phyloP scores from a whole-genome alignment of 2,888 invertebrate genomes.

The Creontiades dilutus region DNA sequence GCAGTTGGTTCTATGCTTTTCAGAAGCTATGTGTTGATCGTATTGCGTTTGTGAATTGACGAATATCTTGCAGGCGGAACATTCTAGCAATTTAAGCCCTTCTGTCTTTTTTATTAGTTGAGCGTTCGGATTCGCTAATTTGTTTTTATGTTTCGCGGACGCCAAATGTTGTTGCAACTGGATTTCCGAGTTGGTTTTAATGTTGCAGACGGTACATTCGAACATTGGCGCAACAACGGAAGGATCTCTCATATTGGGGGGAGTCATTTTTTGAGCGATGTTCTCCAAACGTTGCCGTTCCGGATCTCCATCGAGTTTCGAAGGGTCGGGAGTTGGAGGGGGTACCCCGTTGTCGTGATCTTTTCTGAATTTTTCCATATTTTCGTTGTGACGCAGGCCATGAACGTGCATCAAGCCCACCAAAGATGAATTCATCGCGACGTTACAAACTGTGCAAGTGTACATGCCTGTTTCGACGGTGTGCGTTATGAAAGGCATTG shows the following conservation, averaged over 20 bases:
- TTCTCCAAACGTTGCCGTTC: not conserved
- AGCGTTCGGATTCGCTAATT: too few relatives aligned
- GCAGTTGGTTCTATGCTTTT: not conserved
- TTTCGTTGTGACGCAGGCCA: not conserved
- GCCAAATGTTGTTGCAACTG: conserved; percentile 11
- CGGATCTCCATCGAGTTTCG: not conserved
- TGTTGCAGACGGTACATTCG: not conserved
- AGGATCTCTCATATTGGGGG: not conserved
- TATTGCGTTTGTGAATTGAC: conserved; percentile 3
- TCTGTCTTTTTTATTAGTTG: not conserved
- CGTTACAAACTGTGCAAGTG: not conserved
- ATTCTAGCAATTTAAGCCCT: not conserved
- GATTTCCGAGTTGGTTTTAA: not conserved
- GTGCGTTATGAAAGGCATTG: not conserved
- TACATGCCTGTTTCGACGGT: not conserved
- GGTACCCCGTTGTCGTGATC: not conserved
- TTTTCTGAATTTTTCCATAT: not conserved
- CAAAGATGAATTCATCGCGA: not conserved
- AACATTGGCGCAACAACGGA: not conserved
- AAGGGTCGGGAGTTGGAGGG: not conserved
- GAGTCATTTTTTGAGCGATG: not conserved
- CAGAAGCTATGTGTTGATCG: not conserved
- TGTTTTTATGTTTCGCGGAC: conserved; percentile 1
- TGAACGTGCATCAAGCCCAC: not conserved
- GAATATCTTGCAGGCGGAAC: not conserved